Conservation (phyloP, 2,113 vertebrate species). For the Paradoxurus hermaphroditus region DNA sequence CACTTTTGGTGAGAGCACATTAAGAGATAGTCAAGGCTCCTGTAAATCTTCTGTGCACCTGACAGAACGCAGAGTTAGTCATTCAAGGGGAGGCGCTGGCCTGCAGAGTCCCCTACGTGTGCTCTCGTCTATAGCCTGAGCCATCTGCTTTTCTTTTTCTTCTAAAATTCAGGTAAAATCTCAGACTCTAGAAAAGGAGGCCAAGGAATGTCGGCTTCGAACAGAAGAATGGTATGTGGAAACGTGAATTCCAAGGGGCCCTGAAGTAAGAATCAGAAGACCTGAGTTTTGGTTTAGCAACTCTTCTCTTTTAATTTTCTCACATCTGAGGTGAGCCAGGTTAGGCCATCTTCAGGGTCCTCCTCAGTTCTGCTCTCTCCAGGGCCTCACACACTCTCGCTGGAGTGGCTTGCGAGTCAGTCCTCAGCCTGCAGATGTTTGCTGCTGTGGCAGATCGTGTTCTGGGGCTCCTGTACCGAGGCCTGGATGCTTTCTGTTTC, state of each 20-base stretch:
- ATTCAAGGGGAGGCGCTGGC: background rate
- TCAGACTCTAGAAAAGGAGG: slow-evolving; percentile 94
- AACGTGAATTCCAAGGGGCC: background rate
- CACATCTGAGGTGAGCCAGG: background rate
- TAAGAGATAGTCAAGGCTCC: background rate
- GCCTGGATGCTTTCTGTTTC: background rate
- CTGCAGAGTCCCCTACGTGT: background rate
- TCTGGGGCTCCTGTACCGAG: background rate
- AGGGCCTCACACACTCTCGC: background rate
- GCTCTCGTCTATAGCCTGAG: slow-evolving; percentile 57
- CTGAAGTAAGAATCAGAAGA: background rate
- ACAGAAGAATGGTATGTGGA: slow-evolving; percentile 94
- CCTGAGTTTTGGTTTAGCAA: background rate
- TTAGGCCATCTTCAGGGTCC: background rate
- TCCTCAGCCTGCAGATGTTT: background rate
- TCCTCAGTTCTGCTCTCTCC: background rate
- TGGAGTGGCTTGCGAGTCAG: background rate
- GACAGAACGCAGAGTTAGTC: background rate
- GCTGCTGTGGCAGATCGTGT: background rate
- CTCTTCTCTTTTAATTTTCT: background rate
- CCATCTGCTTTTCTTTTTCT: slow-evolving; percentile 59
- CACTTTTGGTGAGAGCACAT: background rate
- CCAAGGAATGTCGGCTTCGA: slow-evolving; percentile 94
- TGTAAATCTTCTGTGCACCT: background rate
- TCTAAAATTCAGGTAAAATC: slow-evolving; percentile 89